Conservation (phyloP, 2,113 vertebrate species). For the Morone chrysops region DNA sequence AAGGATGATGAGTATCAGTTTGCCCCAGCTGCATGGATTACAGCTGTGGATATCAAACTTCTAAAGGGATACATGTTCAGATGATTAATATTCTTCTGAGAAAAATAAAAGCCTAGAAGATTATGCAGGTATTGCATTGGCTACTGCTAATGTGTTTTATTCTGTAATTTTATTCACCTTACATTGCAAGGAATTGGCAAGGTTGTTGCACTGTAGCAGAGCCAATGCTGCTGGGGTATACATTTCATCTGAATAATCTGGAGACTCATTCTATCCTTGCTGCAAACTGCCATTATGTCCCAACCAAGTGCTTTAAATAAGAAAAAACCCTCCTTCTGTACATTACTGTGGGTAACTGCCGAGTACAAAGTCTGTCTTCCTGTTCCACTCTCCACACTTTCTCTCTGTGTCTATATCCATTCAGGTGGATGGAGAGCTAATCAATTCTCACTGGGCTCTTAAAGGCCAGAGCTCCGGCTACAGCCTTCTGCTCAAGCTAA, state of each 20-base stretch:
- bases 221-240: conserved; percentile 23
- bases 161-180: conserved; percentile 17
- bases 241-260: conserved; percentile 53
- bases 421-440: conserved; percentile 53
- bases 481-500: conserved; percentile 57
- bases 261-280: conserved; percentile 30
- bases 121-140: neutral
- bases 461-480: conserved; percentile 49
- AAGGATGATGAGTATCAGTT: conserved; percentile 8
- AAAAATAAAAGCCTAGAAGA: neutral
- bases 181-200: conserved; percentile 30
- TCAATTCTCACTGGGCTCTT: conserved; percentile 63
- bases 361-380: conserved; percentile 18
- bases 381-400: conserved; percentile 19
- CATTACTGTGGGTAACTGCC: conserved; percentile 11
- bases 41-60: neutral
- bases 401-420: conserved; percentile 34
- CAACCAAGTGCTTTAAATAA: conserved; percentile 32
- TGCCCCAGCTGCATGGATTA: neutral
- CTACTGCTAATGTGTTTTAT: neutral
- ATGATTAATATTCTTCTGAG: conserved; percentile 6
- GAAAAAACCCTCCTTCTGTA: neutral
- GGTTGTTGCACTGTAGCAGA: neutral
- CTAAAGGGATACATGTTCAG: neutral
- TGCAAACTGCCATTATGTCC: conserved; percentile 4